These are phyloP conservation scores for Patella pellucida DNA, from an alignment of 2,888 invertebrate genomes.

Conservation along the genomic window DNA sequence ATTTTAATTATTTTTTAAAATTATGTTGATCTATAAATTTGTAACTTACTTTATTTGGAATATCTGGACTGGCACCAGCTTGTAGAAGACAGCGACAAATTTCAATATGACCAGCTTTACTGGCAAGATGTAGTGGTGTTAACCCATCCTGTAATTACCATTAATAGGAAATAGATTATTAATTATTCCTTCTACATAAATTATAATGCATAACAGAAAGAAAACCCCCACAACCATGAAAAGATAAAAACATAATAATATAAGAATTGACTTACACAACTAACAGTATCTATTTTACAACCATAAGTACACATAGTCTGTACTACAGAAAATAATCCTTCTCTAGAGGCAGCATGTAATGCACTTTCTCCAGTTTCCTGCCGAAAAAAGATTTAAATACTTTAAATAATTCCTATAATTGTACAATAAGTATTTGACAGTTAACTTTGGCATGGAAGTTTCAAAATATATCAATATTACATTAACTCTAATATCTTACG, in stretches of 20 bases:
- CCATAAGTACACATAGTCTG: conserved; percentile 72
- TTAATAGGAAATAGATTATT: neutral
- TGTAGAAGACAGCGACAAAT: conserved; percentile 80
- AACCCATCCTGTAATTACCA: conserved; percentile 57
- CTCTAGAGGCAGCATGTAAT: conserved; percentile 76
- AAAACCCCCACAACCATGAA: neutral
- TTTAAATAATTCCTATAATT: neutral
- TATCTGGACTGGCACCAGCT: conserved; percentile 80
- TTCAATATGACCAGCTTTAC: conserved; percentile 80
- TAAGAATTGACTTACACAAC: conserved; percentile 69
- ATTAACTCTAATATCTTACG: no score
- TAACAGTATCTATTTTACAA: conserved; percentile 71
- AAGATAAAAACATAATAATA: neutral
- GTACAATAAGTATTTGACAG: no score
- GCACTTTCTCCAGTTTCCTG: conserved; percentile 76
- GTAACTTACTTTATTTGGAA: conserved; percentile 74
- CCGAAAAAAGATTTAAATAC: conserved; percentile 3
- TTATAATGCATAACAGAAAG: neutral
- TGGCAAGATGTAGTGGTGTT: conserved; percentile 80
- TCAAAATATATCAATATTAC: no score
- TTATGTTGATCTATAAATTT: neutral
- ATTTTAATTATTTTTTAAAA: neutral
- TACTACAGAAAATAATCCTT: conserved; percentile 73
- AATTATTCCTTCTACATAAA: no score
- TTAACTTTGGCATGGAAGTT: no score